These are phyloP conservation scores for Glomeris marginata DNA, from an alignment of 2,888 invertebrate species.

Conservation along the genomic window DNA sequence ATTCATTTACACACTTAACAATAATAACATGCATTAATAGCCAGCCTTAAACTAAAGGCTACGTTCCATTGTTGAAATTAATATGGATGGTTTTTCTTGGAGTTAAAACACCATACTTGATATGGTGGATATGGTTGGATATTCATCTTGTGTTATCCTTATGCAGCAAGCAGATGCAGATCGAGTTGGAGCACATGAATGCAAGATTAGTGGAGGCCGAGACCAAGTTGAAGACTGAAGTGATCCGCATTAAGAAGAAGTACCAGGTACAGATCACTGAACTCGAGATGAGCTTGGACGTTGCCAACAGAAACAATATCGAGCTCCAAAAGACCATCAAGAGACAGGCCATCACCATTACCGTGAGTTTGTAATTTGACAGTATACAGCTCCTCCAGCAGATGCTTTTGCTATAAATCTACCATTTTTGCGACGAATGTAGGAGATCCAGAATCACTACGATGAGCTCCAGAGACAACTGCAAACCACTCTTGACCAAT, in stretches of 20 bases:
- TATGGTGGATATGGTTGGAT: no score
- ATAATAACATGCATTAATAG: no score
- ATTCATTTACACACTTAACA: no score
- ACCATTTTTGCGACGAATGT: background rate
- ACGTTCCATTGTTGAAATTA: no score
- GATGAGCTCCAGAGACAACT: slow-evolving; percentile 93
- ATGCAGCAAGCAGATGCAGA: slow-evolving; percentile 84
- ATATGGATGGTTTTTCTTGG: no score
- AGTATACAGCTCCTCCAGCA: background rate
- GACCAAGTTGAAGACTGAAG: slow-evolving; percentile 88
- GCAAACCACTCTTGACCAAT: slow-evolving; percentile 86
- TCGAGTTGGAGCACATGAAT: slow-evolving; percentile 91
- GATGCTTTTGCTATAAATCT: slow-evolving; percentile 1
- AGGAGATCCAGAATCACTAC: slow-evolving; percentile 87
- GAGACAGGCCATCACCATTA: slow-evolving; percentile 84
- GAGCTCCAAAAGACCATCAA: slow-evolving; percentile 95
- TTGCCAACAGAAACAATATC: slow-evolving; percentile 95
- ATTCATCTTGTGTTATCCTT: no score
- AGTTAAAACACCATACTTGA: no score
- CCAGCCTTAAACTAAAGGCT: no score
- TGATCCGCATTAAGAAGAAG: slow-evolving; percentile 97
- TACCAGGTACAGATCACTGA: slow-evolving; percentile 94
- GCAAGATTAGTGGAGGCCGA: slow-evolving; percentile 93
- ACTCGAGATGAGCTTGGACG: slow-evolving; percentile 88
- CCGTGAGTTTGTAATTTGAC: slow-evolving; percentile 33